These are phyloP conservation scores for Xestoiulus laeticollis DNA, from an alignment of 2,888 invertebrate species.

Conservation along the genomic window DNA sequence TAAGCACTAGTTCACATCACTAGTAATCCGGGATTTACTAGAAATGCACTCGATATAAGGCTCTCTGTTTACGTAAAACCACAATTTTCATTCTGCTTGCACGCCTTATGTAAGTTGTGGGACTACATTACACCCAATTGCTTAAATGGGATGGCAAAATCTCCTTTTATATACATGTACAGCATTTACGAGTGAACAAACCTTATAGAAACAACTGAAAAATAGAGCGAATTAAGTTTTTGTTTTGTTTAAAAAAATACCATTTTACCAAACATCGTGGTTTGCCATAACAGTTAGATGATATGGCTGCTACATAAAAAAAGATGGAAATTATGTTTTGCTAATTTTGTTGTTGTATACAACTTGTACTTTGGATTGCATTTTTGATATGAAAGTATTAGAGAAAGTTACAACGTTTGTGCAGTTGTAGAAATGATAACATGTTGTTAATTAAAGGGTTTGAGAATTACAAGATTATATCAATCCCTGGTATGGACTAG, in stretches of 20 bases:
- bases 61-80: constrained; percentile 2
- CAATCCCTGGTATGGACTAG: too few species aligned
- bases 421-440: too few species aligned
- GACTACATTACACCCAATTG: neutral
- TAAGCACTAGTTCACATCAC: neutral
- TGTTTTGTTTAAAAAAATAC: neutral
- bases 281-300: neutral
- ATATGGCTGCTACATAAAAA: neutral
- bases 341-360: too few species aligned
- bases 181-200: neutral
- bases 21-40: neutral
- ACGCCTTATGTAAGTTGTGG: neutral
- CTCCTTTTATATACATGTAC: neutral
- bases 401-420: too few species aligned
- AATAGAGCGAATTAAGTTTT: neutral
- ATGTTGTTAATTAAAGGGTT: too few species aligned
- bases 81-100: neutral
- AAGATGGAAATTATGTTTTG: too few species aligned
- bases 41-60: constrained; percentile 7
- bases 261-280: neutral
- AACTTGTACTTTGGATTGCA: too few species aligned
- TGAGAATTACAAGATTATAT: too few species aligned
- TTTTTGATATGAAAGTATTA: too few species aligned
- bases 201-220: neutral
- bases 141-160: neutral